Conservation (phyloP, 2,113 vertebrate species). For the Tupaia tana region DNA sequence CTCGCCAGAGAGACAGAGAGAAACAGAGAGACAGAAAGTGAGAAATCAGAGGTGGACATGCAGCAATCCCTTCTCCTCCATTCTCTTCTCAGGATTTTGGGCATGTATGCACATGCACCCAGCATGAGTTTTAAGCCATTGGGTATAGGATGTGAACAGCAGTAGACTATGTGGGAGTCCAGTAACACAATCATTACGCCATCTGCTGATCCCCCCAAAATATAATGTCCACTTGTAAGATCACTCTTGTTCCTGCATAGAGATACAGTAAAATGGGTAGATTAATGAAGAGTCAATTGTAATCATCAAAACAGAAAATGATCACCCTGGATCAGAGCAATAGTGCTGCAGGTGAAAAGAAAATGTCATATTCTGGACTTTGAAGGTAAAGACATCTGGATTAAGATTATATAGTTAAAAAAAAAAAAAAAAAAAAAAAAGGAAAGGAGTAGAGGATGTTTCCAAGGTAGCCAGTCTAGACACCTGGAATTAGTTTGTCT, state of each 20-base stretch:
- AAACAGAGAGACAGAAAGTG: no score
- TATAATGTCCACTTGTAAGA: no score
- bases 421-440: neutral
- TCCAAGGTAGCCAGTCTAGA: neutral
- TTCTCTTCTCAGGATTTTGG: no score
- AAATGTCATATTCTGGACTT: neutral
- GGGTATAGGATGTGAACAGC: no score
- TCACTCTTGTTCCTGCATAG: neutral
- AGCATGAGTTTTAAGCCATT: no score
- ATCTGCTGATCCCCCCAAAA: no score
- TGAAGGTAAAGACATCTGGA: neutral
- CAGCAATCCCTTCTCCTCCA: no score
- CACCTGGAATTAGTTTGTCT: neutral
- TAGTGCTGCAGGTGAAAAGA: neutral
- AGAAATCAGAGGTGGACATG: no score
- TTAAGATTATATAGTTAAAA: neutral
- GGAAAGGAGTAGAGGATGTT: neutral
- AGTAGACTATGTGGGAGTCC: no score
- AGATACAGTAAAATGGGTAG: neutral
- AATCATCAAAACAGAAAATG: neutral
- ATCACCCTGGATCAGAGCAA: neutral
- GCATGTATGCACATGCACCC: no score
- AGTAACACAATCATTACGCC: no score
- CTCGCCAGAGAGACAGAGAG: no score
- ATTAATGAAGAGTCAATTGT: neutral